Evolutionary conservation across 2,797 vertebrate genomes (phyloP).

Genomic region (Natrix natrix): DNA sequence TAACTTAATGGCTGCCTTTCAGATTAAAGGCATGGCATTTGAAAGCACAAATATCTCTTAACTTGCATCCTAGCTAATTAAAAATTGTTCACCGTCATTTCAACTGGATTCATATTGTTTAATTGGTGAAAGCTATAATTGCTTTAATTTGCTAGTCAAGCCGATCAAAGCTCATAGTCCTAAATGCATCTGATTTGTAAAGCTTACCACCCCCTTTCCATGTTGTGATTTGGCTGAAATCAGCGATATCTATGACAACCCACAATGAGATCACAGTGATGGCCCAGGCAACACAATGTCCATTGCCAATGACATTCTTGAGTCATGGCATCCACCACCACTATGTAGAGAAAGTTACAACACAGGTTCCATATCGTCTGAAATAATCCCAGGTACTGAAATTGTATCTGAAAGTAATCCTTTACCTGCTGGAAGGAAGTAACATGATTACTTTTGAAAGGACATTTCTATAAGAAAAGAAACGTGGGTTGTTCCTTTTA

Average conservation of each 20-base stretch:
- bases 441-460: conserved; percentile 29
- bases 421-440: background rate
- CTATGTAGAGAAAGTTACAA: background rate
- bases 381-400: conserved; percentile 25
- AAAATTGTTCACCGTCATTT: background rate
- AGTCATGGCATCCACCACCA: background rate
- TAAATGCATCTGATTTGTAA: background rate
- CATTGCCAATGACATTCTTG: background rate
- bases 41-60: background rate
- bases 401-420: conserved; percentile 21
- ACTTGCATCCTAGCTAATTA: background rate
- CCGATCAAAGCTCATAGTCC: background rate
- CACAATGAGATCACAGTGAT: background rate
- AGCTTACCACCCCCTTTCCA: background rate
- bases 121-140: background rate
- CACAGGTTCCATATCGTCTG: conserved; percentile 9
- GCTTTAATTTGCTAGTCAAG: background rate
- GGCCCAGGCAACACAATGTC: background rate
- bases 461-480: conserved; percentile 10
- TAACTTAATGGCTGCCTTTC: background rate
- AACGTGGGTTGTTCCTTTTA: background rate
- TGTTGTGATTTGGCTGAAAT: background rate
- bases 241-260: background rate
- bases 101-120: background rate
- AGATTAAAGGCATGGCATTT: background rate